Conservation (phyloP, 2,888 invertebrate genomes). For the Stenchaetothrips biformis region DNA sequence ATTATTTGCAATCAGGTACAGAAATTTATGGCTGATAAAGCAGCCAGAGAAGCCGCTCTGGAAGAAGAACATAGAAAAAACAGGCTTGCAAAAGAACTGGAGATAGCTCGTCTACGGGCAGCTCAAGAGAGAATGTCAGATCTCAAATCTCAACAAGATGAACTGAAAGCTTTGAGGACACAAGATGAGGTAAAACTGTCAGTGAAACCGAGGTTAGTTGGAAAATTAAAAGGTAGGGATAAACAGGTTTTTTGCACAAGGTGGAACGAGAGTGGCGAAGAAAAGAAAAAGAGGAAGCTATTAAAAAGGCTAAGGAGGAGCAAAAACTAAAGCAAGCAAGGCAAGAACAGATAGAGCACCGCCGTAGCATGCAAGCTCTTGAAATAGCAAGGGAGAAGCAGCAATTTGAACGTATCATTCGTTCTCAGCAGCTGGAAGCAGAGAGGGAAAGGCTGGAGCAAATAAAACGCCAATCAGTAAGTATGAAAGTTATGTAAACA, state of each 20-base stretch:
- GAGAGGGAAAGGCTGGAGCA: slow-evolving; percentile 34
- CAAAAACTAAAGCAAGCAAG: slow-evolving; percentile 52
- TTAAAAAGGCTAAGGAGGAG: slow-evolving; percentile 53
- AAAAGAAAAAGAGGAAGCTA: slow-evolving; percentile 58
- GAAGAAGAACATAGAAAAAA: slow-evolving; percentile 53
- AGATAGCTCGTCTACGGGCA: slow-evolving; percentile 51
- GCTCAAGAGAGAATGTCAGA: slow-evolving; percentile 54
- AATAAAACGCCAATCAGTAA: slow-evolving; percentile 34
- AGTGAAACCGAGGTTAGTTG: slow-evolving; percentile 43
- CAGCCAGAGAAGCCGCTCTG: slow-evolving; percentile 55
- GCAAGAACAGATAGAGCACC: slow-evolving; percentile 51
- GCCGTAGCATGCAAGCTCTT: slow-evolving; percentile 58
- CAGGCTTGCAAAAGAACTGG: slow-evolving; percentile 59
- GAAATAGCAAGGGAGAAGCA: slow-evolving; percentile 60
- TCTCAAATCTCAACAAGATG: slow-evolving; percentile 49
- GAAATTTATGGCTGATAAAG: slow-evolving; percentile 59
- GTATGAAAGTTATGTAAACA: background rate
- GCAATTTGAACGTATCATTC: slow-evolving; percentile 34
- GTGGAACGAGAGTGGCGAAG: slow-evolving; percentile 66
- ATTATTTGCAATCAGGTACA: slow-evolving; percentile 46
- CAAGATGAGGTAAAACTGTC: slow-evolving; percentile 50
- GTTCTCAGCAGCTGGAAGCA: slow-evolving; percentile 33
- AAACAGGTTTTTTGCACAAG: slow-evolving; percentile 43
- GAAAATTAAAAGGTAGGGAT: background rate
- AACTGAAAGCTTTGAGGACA: slow-evolving; percentile 50